Conservation (phyloP, 2,797 vertebrate genomes). For the Mallotus villosus region DNA sequence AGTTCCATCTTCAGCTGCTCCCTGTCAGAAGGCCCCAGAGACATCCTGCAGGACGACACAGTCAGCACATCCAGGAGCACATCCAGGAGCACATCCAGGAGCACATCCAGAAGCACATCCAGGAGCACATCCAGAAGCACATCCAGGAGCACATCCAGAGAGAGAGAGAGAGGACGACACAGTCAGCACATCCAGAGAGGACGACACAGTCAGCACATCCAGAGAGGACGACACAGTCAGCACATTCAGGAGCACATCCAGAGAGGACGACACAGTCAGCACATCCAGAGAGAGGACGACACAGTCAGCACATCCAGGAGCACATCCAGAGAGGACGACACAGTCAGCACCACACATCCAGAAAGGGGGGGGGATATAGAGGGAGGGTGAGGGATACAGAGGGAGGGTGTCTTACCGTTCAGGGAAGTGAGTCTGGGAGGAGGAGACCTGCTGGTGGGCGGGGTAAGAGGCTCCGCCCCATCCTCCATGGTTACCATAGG, state of each 20-base stretch:
- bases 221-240: not conserved
- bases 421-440: slow-evolving; percentile 94
- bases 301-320: not conserved
- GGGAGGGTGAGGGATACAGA: not conserved
- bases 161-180: not conserved
- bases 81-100: no score
- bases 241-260: no score
- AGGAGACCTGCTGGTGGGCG: slow-evolving; percentile 82
- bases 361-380: not conserved
- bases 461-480: slow-evolving; percentile 89
- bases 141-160: no score
- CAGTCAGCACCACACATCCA: not conserved
- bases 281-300: not conserved
- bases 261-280: no score
- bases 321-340: not conserved
- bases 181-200: no score
- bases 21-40: slow-evolving; percentile 80
- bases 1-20: slow-evolving; percentile 96
- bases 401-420: slow-evolving; percentile 77
- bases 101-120: no score
- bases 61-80: no score
- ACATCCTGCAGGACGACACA: slow-evolving; percentile 50
- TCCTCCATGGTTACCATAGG: slow-evolving; percentile 84
- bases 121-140: no score
- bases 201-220: no score